phyloP scores from a whole-genome alignment of 1,140 invertebrate species.

The Eubasilissa regina region DNA sequence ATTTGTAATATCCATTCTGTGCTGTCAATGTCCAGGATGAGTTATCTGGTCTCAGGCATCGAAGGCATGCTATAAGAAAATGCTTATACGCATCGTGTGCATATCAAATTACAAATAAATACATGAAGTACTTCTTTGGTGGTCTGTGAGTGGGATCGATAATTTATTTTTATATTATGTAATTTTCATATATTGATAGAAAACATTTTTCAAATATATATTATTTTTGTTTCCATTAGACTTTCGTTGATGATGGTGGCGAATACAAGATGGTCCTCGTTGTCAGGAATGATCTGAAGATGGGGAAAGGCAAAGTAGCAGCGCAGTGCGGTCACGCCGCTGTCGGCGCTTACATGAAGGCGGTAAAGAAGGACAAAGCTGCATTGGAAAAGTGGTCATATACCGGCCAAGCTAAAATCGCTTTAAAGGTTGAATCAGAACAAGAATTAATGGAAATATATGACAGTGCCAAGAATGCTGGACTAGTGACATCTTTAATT shows the following conservation, averaged over 20 bases:
- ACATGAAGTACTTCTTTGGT: too few species aligned
- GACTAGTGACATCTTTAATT: slow-evolving; percentile 83
- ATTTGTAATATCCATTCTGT: too few species aligned
- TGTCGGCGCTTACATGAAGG: slow-evolving; percentile 83
- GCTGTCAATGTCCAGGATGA: too few species aligned
- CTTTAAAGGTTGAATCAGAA: slow-evolving; percentile 82
- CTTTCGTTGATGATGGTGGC: slow-evolving; percentile 62
- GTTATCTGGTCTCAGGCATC: too few species aligned
- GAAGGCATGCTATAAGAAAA: too few species aligned
- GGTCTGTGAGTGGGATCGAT: too few species aligned
- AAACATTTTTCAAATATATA: neutral
- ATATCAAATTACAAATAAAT: too few species aligned
- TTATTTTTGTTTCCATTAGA: neutral
- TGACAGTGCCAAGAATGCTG: slow-evolving; percentile 77
- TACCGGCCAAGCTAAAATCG: slow-evolving; percentile 88
- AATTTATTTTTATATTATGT: too few species aligned
- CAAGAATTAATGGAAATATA: slow-evolving; percentile 78
- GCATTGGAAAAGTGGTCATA: slow-evolving; percentile 83
- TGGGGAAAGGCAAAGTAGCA: slow-evolving; percentile 95
- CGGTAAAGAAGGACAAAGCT: slow-evolving; percentile 75
- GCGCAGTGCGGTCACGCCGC: slow-evolving; percentile 95
- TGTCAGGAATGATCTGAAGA: slow-evolving; percentile 91
- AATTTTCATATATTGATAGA: neutral
- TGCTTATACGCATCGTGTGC: too few species aligned
- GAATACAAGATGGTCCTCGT: slow-evolving; percentile 89